Base-by-base conservation (phyloP, 2,888 invertebrate genomes). In the Zaprionus lineosus region DNA sequence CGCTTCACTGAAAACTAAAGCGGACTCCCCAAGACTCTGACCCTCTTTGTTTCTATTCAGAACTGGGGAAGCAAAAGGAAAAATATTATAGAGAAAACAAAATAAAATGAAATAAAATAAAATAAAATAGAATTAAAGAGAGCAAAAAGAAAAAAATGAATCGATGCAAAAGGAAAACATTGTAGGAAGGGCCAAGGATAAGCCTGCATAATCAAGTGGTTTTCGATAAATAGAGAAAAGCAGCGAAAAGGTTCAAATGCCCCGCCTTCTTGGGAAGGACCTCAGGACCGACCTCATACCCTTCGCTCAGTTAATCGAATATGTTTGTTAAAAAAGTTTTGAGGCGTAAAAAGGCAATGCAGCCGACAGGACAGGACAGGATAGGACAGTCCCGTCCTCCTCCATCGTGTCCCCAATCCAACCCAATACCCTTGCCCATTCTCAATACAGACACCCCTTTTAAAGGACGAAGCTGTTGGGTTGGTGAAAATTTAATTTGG, bases 201-300 rank as follows among this genome's bases (percentile, higher is more conserved):
- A 84, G 74, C 82, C 78, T 74, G 85, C 84, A 86, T 86, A 86
- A 86, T 86, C 84, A 86, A 86, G 83, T 83, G 86, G 83, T 85
- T 81, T 82, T 75, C 84, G 70, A 78, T 85, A 86, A 86, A 86
- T 84, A 79, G 82, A 81, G 69, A 65, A 72, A 61, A 63, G 59
- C 56, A 59, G 43, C 19, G 31, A 26, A 37, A 73, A 59, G 59
- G 52, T 36, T 34, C 26, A 19, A 33, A 16, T 40, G 26, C 46
- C 33, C 51, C 33, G 15, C 21, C 39, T 47, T n/a, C 24, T 8
- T n/a, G n/a, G n/a, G n/a, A n/a, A n/a, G n/a, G n/a, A n/a, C n/a
- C n/a, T n/a, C n/a, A n/a, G n/a, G n/a, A n/a, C n/a, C n/a, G n/a
- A 14, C 2, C 21, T 9, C 34, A 2, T 2, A 1, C 1, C 26